These are phyloP conservation scores for Bubo bubo DNA, from an alignment of 2,113 vertebrate genomes.

Conservation along the genomic window DNA sequence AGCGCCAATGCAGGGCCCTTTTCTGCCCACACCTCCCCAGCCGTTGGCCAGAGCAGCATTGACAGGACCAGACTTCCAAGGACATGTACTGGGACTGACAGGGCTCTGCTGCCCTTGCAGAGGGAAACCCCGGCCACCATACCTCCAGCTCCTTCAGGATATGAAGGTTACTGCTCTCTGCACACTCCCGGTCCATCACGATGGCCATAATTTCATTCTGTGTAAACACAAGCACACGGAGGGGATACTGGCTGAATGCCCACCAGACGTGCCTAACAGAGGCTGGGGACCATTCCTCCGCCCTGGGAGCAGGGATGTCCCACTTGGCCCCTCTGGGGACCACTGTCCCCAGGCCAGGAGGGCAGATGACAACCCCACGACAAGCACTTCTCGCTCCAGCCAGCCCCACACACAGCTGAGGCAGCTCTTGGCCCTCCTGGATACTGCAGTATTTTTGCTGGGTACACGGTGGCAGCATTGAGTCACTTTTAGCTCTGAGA, in stretches of 20 bases:
- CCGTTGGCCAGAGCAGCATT: neutral
- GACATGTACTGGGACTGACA: accelerated
- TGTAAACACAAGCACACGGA: neutral
- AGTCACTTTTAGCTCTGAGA: neutral
- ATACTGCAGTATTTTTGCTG: slow-evolving; percentile 1
- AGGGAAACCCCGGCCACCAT: accelerated
- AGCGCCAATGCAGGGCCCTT: neutral
- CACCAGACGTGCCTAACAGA: accelerated
- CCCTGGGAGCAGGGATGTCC: neutral
- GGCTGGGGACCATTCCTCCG: neutral
- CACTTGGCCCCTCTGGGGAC: neutral
- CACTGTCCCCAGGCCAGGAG: neutral
- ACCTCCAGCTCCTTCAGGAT: slow-evolving; percentile 64
- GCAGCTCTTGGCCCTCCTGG: neutral
- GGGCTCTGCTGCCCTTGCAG: neutral
- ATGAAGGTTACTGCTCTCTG: accelerated
- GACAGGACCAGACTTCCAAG: neutral
- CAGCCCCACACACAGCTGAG: accelerated
- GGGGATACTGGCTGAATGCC: neutral
- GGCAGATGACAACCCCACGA: neutral
- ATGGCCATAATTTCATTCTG: slow-evolving; percentile 51
- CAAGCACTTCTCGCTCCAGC: neutral
- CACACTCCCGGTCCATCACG: neutral
- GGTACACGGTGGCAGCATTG: slow-evolving; percentile 58
- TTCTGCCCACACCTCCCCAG: neutral